Evolutionary conservation across 2,797 vertebrate species (phyloP).

Genomic region (Chaetodon trifasciatus): DNA sequence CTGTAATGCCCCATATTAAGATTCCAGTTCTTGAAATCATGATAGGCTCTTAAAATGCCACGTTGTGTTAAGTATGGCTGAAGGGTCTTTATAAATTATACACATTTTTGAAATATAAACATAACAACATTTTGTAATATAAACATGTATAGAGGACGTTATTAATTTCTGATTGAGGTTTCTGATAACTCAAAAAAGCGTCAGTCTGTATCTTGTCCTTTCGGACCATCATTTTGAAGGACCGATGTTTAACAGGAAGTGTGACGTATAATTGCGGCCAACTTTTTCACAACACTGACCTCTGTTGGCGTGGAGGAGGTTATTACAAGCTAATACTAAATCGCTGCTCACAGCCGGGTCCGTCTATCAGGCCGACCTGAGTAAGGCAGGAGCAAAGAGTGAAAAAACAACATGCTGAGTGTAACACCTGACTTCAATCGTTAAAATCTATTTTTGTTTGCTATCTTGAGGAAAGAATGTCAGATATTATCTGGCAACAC

Average conservation of each 20-base stretch:
- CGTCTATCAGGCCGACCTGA: background rate
- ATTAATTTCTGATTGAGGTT: no score
- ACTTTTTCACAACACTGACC: conserved; percentile 27
- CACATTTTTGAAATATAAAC: no score
- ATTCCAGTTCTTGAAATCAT: background rate
- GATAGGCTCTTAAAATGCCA: background rate
- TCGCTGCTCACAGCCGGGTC: no score
- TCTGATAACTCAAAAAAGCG: background rate
- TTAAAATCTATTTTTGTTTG: background rate
- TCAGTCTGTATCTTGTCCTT: background rate
- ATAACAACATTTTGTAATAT: no score
- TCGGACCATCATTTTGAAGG: conserved; percentile 20
- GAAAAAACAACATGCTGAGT: background rate
- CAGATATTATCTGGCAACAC: no score
- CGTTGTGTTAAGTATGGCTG: background rate
- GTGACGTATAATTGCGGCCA: background rate
- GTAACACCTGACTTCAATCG: background rate
- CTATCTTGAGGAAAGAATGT: background rate
- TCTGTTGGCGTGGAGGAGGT: conserved; percentile 52
- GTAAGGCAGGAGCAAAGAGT: background rate
- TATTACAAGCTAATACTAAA: background rate
- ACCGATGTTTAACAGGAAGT: background rate
- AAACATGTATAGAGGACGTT: no score
- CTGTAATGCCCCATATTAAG: background rate
- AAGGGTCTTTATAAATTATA: no score